These are phyloP conservation scores for Chiloscyllium punctatum DNA, from an alignment of 2,797 vertebrate genomes.

Conservation along the genomic window DNA sequence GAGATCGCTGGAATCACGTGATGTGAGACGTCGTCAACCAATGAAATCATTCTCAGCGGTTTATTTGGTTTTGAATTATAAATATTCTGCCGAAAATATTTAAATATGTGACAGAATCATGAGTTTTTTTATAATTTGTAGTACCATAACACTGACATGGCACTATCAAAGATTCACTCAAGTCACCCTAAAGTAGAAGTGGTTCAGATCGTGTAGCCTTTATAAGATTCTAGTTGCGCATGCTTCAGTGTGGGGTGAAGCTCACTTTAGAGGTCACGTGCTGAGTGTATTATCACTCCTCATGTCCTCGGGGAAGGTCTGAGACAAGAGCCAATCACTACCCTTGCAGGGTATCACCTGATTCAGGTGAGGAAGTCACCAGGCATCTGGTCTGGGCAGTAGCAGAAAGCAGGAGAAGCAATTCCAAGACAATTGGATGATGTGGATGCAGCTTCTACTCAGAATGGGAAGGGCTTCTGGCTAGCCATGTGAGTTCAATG, in stretches of 20 bases:
- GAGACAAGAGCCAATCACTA: constrained; percentile 15
- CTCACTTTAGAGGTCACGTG: constrained; percentile 33
- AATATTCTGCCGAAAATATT: background rate
- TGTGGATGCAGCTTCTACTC: constrained; percentile 28
- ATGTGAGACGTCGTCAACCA: background rate
- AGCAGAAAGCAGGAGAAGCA: constrained; percentile 33
- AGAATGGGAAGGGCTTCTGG: constrained; percentile 30
- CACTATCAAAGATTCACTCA: too few species aligned
- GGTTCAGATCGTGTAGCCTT: rapidly evolving
- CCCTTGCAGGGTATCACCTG: constrained; percentile 24
- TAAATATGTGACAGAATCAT: background rate
- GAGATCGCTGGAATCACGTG: background rate
- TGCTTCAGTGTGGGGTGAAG: background rate
- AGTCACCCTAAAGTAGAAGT: background rate
- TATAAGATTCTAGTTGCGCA: rapidly evolving
- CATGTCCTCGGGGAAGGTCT: constrained; percentile 11
- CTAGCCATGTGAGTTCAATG: constrained; percentile 25
- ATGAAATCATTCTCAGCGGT: background rate
- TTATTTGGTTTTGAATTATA: background rate
- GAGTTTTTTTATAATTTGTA: too few species aligned
- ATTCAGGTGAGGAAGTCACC: constrained; percentile 29
- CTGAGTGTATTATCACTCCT: constrained; percentile 13
- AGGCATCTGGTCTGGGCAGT: constrained; percentile 11
- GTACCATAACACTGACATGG: background rate
- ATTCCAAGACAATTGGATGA: background rate